Evolutionary conservation across 1,140 invertebrate genomes (phyloP), one percentile per base, ranked within the genome.

Genomic region (Lamellibrachia luymesi): DNA sequence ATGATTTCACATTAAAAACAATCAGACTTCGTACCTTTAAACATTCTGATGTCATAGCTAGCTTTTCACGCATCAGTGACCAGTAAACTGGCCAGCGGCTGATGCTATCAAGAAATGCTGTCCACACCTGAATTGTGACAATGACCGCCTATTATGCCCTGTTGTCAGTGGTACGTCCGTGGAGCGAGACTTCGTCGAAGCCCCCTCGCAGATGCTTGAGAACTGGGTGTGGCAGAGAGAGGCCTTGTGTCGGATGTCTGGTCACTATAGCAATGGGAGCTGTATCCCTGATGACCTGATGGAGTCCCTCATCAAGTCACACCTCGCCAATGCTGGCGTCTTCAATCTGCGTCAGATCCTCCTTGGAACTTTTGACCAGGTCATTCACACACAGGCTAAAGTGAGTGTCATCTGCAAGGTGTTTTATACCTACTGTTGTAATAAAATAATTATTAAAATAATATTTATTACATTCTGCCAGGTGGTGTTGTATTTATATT

Each of bases 171-270:
- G 97, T 7, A 97, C 96, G 8, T 94, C 95, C 94, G 97, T 97
- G 4, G 97, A 97, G 94, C 94, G 96, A 51, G 97, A 97, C 94
- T 97, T 97, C 95, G 96, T 97, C 17, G 97, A 97, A 94, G 97
- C 97, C 7, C 97, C 97, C 25, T 97, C 97, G 17, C 97, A 97
- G 95, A 97, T 97, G 97, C 94, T 97, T 93, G 97, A 97, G 94
- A 97, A 97, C 94, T 97, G 97, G 97, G 96, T 96, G 8, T 97
- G 97, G 97, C 96, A 97, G 94, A 95, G 95, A 93, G 97, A 97
- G 92, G 95, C 97, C 5, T 94, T 97, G 4, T 93, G 94, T 51
- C 94, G 95, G 50, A 97, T 97, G 96, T 97, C 97, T 13, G 93
- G 94, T 50, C 97, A 97, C 94, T 97, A 97, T 94, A 95, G 96